A percentile compares a stretch with the other conserved stretches of the same genome.
phyloP scores from a whole-genome alignment of 2,113 vertebrate genomes.

The Pseudonaja textilis region DNA sequence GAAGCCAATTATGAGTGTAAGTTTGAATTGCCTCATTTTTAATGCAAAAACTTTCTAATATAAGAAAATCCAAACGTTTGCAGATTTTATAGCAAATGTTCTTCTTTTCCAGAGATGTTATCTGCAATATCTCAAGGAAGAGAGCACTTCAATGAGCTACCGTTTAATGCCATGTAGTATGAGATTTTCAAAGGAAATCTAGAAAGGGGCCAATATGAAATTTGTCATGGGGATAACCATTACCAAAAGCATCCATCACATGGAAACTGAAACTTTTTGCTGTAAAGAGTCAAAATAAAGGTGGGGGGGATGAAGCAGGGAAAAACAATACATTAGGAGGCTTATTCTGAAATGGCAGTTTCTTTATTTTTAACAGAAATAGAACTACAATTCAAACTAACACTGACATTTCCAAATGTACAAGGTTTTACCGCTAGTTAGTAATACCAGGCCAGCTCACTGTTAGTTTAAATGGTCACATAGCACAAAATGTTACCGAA shows the following conservation, averaged over 20 bases:
- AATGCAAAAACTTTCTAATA: not conserved
- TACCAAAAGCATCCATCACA: not conserved
- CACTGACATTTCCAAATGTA: not conserved
- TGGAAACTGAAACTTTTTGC: not conserved
- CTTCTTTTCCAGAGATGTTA: not conserved
- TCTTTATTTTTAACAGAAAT: not conserved
- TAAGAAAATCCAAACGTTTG: not conserved
- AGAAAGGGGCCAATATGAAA: not conserved
- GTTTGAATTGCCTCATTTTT: not conserved
- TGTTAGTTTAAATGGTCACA: not conserved
- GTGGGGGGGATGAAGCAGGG: not conserved
- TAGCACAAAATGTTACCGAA: not conserved
- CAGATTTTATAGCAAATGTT: not conserved
- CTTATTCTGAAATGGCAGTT: not conserved
- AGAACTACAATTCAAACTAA: not conserved
- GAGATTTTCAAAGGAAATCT: not conserved
- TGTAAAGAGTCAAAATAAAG: no score
- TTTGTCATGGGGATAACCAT: not conserved
- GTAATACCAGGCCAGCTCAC: not conserved
- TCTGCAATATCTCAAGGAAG: conserved; percentile 1
- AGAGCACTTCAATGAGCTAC: conserved; percentile 10
- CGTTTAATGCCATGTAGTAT: not conserved
- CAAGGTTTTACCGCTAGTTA: not conserved
- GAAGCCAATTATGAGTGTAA: accelerated
- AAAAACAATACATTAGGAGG: not conserved